A percentile compares a stretch with the other conserved stretches of the same genome.
These are phyloP conservation scores for Cylas formicarius DNA, from an alignment of 1,140 invertebrate species.

Conservation along the genomic window DNA sequence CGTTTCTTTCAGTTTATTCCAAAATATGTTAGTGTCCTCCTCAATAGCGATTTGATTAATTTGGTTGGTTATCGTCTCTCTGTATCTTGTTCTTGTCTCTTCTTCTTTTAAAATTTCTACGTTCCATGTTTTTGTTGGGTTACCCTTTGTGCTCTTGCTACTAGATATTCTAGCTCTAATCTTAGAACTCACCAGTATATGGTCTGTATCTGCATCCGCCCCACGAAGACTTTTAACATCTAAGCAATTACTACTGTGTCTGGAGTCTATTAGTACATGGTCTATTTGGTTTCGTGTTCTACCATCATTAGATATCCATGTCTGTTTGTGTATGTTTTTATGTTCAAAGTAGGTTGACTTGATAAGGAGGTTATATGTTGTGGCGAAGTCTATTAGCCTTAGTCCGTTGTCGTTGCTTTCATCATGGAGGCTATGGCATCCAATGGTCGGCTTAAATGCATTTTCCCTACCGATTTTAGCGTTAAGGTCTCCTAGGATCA, in stretches of 20 bases:
- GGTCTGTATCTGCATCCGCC: neutral
- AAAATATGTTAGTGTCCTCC: no score
- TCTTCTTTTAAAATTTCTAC: no score
- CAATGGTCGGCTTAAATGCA: neutral
- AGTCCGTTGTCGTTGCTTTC: slow-evolving; percentile 1
- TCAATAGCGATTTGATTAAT: no score
- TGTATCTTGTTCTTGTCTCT: no score
- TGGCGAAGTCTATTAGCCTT: slow-evolving; percentile 1
- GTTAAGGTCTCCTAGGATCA: slow-evolving; percentile 2
- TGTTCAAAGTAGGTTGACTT: neutral
- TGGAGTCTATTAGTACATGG: slow-evolving; percentile 4
- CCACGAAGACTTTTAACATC: neutral
- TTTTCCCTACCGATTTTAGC: neutral
- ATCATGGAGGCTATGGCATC: slow-evolving; percentile 3
- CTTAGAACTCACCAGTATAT: neutral
- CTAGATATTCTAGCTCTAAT: slow-evolving; percentile 5
- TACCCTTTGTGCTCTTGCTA: no score
- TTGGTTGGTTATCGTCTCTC: no score
- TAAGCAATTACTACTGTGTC: neutral
- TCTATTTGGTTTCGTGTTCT: slow-evolving; percentile 1
- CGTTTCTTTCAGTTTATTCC: no score
- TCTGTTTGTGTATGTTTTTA: slow-evolving; percentile 5
- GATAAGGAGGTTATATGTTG: slow-evolving; percentile 1
- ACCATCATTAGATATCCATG: neutral
- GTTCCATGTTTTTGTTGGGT: no score